Conservation (phyloP, 2,113 vertebrate species). For the Archocentrus centrarchus region DNA sequence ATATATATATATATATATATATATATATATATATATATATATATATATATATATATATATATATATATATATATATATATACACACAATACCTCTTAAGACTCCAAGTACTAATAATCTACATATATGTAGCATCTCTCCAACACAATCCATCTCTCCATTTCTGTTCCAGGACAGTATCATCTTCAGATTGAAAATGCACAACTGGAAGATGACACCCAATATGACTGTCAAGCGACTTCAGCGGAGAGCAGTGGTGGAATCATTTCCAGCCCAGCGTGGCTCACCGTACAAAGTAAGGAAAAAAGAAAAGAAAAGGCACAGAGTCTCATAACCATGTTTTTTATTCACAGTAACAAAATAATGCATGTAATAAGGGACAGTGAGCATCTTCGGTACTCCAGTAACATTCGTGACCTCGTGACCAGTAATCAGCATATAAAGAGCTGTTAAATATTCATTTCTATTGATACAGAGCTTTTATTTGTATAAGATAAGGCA, state of each 20-base stretch:
- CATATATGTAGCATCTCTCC: constrained; percentile 24
- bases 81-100: too few species aligned
- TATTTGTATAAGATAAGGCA: constrained; percentile 45
- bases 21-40: too few species aligned
- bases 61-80: too few species aligned
- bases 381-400: constrained; percentile 35
- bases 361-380: constrained; percentile 11
- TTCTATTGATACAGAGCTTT: constrained; percentile 62
- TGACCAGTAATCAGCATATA: constrained; percentile 68
- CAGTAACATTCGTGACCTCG: constrained; percentile 49
- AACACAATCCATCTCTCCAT: constrained; percentile 23
- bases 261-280: constrained; percentile 69
- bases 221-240: constrained; percentile 82
- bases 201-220: constrained; percentile 77
- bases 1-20: too few species aligned
- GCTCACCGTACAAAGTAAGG: constrained; percentile 79
- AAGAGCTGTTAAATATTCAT: constrained; percentile 73
- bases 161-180: constrained; percentile 74
- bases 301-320: not conserved
- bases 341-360: constrained; percentile 11
- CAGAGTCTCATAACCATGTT: not conserved
- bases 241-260: constrained; percentile 70
- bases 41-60: too few species aligned
- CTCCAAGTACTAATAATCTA: not conserved
- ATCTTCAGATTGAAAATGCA: constrained; percentile 78